These are phyloP conservation scores for Microtus richardsoni DNA, from an alignment of 2,113 vertebrate genomes.

Conservation along the genomic window DNA sequence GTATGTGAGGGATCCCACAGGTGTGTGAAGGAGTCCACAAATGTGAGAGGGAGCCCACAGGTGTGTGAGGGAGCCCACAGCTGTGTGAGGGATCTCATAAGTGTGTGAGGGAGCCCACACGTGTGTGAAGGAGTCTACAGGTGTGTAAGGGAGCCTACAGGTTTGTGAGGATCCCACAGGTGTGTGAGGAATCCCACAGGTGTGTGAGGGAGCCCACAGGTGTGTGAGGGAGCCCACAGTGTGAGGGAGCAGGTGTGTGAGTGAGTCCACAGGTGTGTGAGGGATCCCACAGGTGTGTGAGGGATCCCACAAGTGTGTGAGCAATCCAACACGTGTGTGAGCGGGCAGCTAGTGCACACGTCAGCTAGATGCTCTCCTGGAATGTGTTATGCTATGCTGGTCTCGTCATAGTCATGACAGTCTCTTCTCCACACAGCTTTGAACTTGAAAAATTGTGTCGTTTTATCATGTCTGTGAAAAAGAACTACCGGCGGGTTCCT, in stretches of 20 bases:
- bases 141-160: neutral
- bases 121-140: fast-evolving
- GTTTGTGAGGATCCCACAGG: too few relatives aligned
- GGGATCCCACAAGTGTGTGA: fast-evolving
- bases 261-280: neutral
- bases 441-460: constrained; percentile 98
- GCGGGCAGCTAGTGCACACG: fast-evolving
- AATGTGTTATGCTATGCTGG: fast-evolving
- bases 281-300: neutral
- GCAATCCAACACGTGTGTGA: neutral
- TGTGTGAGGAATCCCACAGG: neutral
- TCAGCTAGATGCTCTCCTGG: neutral
- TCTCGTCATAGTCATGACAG: neutral
- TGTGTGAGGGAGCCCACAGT: neutral
- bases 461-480: constrained; percentile 99
- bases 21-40: neutral
- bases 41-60: neutral
- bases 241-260: neutral
- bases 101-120: neutral
- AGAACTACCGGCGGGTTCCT: constrained; percentile 98
- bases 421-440: constrained; percentile 88
- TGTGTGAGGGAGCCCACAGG: neutral
- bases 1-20: neutral
- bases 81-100: neutral
- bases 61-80: neutral